Conservation (phyloP, 2,888 invertebrate genomes). For the Neocrepidodera transversa region DNA sequence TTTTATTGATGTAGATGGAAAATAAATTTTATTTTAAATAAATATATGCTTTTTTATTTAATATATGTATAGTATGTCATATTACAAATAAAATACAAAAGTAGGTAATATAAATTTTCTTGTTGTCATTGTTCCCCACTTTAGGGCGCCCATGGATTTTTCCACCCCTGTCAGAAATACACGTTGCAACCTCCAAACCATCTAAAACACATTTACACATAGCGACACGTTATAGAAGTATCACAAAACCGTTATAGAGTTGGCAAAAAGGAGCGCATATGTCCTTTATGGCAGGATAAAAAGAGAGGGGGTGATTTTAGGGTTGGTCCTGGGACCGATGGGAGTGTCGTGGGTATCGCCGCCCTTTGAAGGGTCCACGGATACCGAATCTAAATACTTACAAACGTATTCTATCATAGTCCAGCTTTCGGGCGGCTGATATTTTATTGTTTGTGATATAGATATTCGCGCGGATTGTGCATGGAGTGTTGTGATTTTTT, state of each 20-base stretch:
- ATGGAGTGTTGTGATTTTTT: conserved; percentile 5
- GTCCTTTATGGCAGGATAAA: conserved; percentile 38
- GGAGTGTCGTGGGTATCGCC: conserved; percentile 59
- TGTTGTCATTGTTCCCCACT: too few species aligned
- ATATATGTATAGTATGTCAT: too few species aligned
- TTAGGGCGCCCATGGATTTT: conserved; percentile 6
- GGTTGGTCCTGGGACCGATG: conserved; percentile 56
- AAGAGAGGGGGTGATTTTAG: conserved; percentile 49
- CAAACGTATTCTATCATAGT: conserved; percentile 50
- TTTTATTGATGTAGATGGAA: too few species aligned
- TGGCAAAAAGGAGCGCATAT: conserved; percentile 45
- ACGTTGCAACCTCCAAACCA: conserved; percentile 18
- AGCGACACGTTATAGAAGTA: conserved; percentile 39
- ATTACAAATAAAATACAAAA: too few species aligned
- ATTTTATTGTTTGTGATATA: conserved; percentile 42
- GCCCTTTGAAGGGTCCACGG: conserved; percentile 51
- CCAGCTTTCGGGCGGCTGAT: conserved; percentile 46
- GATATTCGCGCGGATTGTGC: not conserved
- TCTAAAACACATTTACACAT: conserved; percentile 33
- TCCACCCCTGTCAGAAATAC: conserved; percentile 10
- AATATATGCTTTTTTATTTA: too few species aligned
- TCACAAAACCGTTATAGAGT: conserved; percentile 48
- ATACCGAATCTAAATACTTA: conserved; percentile 50
- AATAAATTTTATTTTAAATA: too few species aligned
- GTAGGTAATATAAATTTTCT: too few species aligned